Evolutionary conservation across 2,797 vertebrate species (phyloP).

Genomic region (Trachurus trachurus): DNA sequence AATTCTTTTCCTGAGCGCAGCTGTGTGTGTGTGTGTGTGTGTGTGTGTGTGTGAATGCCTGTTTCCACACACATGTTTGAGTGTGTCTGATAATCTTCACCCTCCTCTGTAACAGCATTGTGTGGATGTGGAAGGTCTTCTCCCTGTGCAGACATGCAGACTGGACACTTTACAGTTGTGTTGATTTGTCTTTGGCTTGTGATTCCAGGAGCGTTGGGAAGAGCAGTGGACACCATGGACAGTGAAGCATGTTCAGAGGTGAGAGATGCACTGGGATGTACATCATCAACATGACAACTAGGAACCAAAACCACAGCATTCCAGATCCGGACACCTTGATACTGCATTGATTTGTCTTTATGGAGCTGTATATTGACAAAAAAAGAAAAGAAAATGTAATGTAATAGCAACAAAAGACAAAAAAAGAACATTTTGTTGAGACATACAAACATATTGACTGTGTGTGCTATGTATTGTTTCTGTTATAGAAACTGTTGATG

Average conservation of each 20-base stretch:
- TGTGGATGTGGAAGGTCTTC: accelerated
- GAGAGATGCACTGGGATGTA: neutral
- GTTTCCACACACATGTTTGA: neutral
- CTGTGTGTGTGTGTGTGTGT: neutral
- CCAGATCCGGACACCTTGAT: neutral
- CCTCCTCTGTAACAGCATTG: neutral
- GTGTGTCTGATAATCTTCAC: neutral
- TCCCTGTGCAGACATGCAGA: constrained; percentile 12
- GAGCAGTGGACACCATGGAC: constrained; percentile 22
- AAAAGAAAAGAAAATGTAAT: neutral
- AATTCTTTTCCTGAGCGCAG: too few species aligned
- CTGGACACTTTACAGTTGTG: neutral
- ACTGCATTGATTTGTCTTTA: neutral
- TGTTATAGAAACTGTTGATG: neutral
- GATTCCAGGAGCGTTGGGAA: neutral
- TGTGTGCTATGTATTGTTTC: neutral
- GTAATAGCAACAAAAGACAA: neutral
- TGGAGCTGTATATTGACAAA: neutral
- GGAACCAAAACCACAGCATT: neutral
- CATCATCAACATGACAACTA: neutral
- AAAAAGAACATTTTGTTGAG: neutral
- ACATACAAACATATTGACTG: neutral
- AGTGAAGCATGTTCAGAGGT: neutral
- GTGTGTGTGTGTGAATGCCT: neutral
- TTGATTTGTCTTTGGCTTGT: constrained; percentile 1